Base-by-base conservation (phyloP, 2,888 invertebrate genomes). In the Molanna angustata region DNA sequence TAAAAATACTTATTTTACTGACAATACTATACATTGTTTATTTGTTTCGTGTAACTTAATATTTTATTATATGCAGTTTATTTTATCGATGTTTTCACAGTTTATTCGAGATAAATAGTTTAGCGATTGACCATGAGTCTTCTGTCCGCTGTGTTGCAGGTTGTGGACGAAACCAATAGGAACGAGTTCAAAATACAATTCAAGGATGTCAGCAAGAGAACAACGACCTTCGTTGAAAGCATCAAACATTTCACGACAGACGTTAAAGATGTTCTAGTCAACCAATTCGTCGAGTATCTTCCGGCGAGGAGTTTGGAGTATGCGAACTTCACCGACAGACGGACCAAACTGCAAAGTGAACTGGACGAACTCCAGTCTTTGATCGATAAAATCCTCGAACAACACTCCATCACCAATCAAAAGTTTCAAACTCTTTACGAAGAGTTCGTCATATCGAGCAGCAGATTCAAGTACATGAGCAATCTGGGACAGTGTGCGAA, bases 111-210 rank as follows among this genome's bases (percentile, higher is more conserved):
- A n/a, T 16, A 32, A 33, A 16, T n/a, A n/a, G n/a, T n/a, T n/a
- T n/a, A n/a, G n/a, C n/a, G n/a, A n/a, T 27, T 17, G 4, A 54
- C 37, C 39, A 75, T 76, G 76, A 74, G 70, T 69, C 68, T 74
- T 54, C 55, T 73, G 59, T 71, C 68, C 68, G 71, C 69, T 37
- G 68, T 71, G 52, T 57, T 72, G 52, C 68, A 72, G 62, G 73
- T 73, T 62, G 71, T 68, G 3, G 66, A 71, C 32, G 72, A 70
- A 64, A 66, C 64, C 7, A 67, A 65, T 39, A 64, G 64, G 2
- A 69, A 69, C 47, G 70, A 74, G 4, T 60, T 68, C 11, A 70
- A 70, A 57, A 71, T 70, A 61, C 66, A 64, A 52, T 68, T 67
- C 18, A 68, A 72, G 60, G 66, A 67, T 56, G 54, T 75, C 14